Conservation (phyloP, 2,797 vertebrate genomes). For the Channallabes apus region DNA sequence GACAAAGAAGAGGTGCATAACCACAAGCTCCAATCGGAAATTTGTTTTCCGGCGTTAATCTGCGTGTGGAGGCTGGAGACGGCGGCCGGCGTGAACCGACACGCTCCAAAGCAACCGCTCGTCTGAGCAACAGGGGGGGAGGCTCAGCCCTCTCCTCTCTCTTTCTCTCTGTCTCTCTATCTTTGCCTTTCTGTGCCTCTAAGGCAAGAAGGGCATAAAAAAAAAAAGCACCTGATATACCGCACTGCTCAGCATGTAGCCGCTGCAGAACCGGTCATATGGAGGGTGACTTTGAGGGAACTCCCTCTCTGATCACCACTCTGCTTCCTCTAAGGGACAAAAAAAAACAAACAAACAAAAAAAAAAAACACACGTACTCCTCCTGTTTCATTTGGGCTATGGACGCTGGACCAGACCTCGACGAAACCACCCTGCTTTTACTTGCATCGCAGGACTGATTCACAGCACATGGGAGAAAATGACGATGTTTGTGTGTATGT, state of each 20-base stretch:
- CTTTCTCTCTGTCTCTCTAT: slow-evolving; percentile 78
- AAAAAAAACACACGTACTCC: slow-evolving; percentile 21
- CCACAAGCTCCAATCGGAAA: slow-evolving; percentile 69
- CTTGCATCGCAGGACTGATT: slow-evolving; percentile 63
- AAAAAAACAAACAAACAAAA: not conserved
- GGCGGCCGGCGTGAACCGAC: slow-evolving; percentile 64
- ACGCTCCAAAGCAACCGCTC: slow-evolving; percentile 66
- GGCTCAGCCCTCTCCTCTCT: slow-evolving; percentile 78
- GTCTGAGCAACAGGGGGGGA: slow-evolving; percentile 76
- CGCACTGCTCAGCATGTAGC: slow-evolving; percentile 78
- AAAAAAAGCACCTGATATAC: slow-evolving; percentile 52
- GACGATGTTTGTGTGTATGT: slow-evolving; percentile 41
- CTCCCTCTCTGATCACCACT: slow-evolving; percentile 55
- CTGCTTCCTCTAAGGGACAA: slow-evolving; percentile 50
- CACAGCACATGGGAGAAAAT: slow-evolving; percentile 64
- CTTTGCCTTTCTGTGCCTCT: slow-evolving; percentile 58
- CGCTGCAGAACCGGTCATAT: slow-evolving; percentile 59
- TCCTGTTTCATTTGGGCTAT: slow-evolving; percentile 43
- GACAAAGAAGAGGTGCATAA: slow-evolving; percentile 64
- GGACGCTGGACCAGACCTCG: slow-evolving; percentile 44
- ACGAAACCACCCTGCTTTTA: slow-evolving; percentile 45
- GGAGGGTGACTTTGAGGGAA: slow-evolving; percentile 67
- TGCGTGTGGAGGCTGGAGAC: slow-evolving; percentile 84
- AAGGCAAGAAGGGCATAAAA: slow-evolving; percentile 53
- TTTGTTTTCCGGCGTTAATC: slow-evolving; percentile 68